A percentile compares a stretch with the other conserved stretches of the same genome.
phyloP scores from a whole-genome alignment of 1,140 invertebrate genomes.

The Bombus affinis region DNA sequence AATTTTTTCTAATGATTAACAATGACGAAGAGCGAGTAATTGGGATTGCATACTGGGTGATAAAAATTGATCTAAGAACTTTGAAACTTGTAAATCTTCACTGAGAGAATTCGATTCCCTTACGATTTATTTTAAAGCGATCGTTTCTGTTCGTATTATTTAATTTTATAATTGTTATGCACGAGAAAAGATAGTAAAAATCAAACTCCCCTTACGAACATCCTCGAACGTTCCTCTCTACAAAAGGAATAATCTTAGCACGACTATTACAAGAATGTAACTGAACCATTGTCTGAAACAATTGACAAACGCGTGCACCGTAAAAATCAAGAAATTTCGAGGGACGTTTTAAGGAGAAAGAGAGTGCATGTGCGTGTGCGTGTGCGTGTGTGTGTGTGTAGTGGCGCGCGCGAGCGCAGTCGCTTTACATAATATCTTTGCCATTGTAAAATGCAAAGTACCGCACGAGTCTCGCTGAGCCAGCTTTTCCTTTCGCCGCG shows the following conservation, averaged over 20 bases:
- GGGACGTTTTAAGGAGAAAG: too few relatives aligned
- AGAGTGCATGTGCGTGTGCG: background rate
- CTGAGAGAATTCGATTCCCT: too few relatives aligned
- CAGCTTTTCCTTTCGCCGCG: constrained; percentile 71
- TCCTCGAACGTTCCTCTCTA: too few relatives aligned
- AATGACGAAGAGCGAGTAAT: background rate
- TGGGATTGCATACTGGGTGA: background rate
- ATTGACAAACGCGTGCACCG: background rate
- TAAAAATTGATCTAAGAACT: too few relatives aligned
- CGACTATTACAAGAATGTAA: background rate
- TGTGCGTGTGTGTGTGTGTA: background rate
- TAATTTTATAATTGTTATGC: too few relatives aligned
- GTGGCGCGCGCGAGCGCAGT: constrained; percentile 14
- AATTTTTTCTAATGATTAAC: background rate
- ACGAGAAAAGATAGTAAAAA: too few relatives aligned
- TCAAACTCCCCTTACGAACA: too few relatives aligned
- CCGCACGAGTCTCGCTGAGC: constrained; percentile 70
- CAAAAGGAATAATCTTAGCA: background rate
- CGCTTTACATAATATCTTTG: constrained; percentile 80
- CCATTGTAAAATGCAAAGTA: constrained; percentile 80
- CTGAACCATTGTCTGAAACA: background rate
- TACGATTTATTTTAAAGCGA: too few relatives aligned
- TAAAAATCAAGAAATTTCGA: constrained; percentile 5
- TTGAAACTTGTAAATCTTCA: too few relatives aligned
- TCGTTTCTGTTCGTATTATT: too few relatives aligned